Conservation (phyloP, 2,113 vertebrate genomes). For the Ophiodon elongatus region DNA sequence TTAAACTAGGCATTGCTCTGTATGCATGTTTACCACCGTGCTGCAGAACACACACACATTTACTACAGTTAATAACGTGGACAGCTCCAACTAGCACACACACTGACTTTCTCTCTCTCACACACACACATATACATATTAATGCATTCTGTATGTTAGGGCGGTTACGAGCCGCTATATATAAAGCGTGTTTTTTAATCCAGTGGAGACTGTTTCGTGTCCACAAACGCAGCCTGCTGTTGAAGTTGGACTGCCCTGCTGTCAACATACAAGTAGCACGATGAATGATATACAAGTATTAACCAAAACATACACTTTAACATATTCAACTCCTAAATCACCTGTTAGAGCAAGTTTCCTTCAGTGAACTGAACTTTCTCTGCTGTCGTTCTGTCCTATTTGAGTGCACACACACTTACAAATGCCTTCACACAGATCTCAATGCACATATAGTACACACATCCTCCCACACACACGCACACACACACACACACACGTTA, state of each 20-base stretch:
- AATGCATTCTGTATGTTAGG: not conserved
- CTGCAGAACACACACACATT: constrained; percentile 14
- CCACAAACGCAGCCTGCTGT: constrained; percentile 4
- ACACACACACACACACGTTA: constrained; percentile 25
- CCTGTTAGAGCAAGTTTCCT: not conserved
- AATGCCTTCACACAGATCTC: not conserved
- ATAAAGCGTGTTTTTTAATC: constrained; percentile 38
- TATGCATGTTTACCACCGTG: not conserved
- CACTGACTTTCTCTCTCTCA: not conserved
- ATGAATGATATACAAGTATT: not conserved
- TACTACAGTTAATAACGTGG: not conserved
- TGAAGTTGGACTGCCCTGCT: constrained; percentile 42
- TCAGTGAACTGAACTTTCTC: not conserved
- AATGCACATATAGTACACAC: not conserved
- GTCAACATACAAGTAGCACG: not conserved
- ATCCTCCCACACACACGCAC: not conserved
- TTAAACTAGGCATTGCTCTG: not conserved
- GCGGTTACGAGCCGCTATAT: not conserved
- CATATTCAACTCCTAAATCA: not conserved
- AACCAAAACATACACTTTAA: not conserved
- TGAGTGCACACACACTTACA: not conserved
- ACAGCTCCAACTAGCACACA: not conserved
- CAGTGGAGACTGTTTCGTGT: constrained; percentile 10
- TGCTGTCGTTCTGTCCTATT: not conserved
- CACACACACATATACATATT: constrained; percentile 4